Evolutionary conservation across 1,140 invertebrate genomes (phyloP).

Genomic region (Stegodyphus dumicola): DNA sequence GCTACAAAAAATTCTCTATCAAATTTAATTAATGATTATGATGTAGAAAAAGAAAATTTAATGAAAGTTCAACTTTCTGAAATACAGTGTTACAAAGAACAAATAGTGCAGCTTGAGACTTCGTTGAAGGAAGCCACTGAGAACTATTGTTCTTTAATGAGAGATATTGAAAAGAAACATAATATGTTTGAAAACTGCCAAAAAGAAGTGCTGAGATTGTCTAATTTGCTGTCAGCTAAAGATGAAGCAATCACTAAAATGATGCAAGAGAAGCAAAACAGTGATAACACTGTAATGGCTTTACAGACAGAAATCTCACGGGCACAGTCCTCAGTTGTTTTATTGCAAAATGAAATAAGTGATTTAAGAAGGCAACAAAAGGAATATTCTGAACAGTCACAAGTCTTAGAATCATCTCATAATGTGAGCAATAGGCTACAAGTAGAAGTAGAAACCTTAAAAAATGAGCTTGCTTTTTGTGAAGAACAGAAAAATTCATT

Average conservation of each 20-base stretch:
- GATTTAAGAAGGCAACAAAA: constrained; percentile 4
- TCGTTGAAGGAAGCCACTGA: not conserved
- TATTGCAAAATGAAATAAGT: constrained; percentile 14
- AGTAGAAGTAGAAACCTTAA: constrained; percentile 23
- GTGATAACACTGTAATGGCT: not conserved
- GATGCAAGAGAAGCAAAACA: not conserved
- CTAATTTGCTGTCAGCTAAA: not conserved
- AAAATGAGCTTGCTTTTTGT: not conserved
- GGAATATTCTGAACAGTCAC: constrained; percentile 5
- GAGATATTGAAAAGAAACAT: not conserved
- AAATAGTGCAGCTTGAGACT: not conserved
- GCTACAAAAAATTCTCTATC: no score
- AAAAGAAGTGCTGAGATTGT: not conserved
- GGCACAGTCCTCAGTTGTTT: constrained; percentile 2
- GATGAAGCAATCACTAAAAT: constrained; percentile 2
- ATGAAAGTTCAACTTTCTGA: no score
- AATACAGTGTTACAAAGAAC: no score
- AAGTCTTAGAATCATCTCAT: constrained; percentile 17
- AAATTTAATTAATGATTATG: no score
- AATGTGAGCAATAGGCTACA: constrained; percentile 39
- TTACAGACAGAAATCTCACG: not conserved
- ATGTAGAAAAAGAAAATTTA: no score
- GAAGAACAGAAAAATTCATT: constrained; percentile 34
- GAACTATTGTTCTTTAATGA: not conserved
- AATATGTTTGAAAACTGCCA: not conserved